These are phyloP conservation scores for Phengaris alcon DNA, from an alignment of 2,888 invertebrate species.

Conservation along the genomic window DNA sequence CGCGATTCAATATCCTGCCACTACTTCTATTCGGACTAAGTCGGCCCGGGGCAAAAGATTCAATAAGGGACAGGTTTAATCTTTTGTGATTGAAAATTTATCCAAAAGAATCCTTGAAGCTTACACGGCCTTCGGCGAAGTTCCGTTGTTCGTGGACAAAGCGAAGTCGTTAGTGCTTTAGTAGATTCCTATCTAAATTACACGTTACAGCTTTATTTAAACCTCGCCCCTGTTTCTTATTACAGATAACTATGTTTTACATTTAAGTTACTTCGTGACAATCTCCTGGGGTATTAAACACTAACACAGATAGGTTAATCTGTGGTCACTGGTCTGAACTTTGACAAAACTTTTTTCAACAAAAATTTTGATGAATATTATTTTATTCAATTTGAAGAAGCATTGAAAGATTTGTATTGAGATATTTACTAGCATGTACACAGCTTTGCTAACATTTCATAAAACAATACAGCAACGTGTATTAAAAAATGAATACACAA, in stretches of 20 bases:
- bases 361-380: neutral
- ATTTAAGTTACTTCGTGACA: neutral
- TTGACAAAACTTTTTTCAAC: neutral
- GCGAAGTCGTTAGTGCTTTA: slow-evolving; percentile 26
- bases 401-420: neutral
- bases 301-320: neutral
- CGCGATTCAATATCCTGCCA: slow-evolving; percentile 21
- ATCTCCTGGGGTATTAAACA: neutral
- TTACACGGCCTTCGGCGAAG: slow-evolving; percentile 42
- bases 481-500: slow-evolving; percentile 12
- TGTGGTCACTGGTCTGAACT: neutral
- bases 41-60: slow-evolving; percentile 54
- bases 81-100: slow-evolving; percentile 65
- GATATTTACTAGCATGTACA: neutral
- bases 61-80: slow-evolving; percentile 70
- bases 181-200: slow-evolving; percentile 26
- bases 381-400: neutral
- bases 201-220: slow-evolving; percentile 22
- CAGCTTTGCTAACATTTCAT: neutral
- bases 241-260: slow-evolving; percentile 13
- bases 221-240: neutral
- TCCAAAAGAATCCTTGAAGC: slow-evolving; percentile 43
- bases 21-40: slow-evolving; percentile 11
- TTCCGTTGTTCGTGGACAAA: slow-evolving; percentile 23
- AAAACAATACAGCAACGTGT: neutral